phyloP scores from a whole-genome alignment of 2,888 invertebrate genomes.

The Harpalus rufipes region DNA sequence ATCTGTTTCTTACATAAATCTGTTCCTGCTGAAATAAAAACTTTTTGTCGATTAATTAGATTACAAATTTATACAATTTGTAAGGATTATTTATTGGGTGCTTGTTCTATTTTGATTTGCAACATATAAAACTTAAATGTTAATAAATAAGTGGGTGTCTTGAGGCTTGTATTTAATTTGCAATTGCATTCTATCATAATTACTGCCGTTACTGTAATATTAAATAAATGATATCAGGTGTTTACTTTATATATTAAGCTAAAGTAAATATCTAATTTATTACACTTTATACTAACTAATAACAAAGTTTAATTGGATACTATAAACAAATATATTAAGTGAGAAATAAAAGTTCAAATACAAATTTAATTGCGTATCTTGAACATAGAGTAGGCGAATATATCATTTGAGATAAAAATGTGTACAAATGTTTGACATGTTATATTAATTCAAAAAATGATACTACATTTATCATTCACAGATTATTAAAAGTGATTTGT shows the following conservation, averaged over 20 bases:
- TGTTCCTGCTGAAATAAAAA: constrained; percentile 30
- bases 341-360: constrained; percentile 7
- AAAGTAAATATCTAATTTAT: constrained; percentile 51
- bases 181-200: constrained; percentile 45
- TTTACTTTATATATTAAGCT: constrained; percentile 38
- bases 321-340: constrained; percentile 3
- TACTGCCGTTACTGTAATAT: constrained; percentile 33
- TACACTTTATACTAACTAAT: neutral
- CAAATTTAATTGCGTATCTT: neutral
- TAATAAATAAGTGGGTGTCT: constrained; percentile 41
- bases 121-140: neutral
- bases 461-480: neutral
- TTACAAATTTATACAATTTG: constrained; percentile 47
- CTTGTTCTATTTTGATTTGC: constrained; percentile 34
- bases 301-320: constrained; percentile 8
- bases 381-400: neutral
- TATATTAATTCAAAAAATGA: neutral
- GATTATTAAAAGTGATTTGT: neutral
- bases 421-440: neutral
- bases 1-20: constrained; percentile 46
- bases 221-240: constrained; percentile 32
- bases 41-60: constrained; percentile 38
- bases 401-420: neutral
- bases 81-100: constrained; percentile 26
- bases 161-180: constrained; percentile 43